Conservation (phyloP, 2,888 invertebrate genomes). For the Tachystola acroxantha region DNA sequence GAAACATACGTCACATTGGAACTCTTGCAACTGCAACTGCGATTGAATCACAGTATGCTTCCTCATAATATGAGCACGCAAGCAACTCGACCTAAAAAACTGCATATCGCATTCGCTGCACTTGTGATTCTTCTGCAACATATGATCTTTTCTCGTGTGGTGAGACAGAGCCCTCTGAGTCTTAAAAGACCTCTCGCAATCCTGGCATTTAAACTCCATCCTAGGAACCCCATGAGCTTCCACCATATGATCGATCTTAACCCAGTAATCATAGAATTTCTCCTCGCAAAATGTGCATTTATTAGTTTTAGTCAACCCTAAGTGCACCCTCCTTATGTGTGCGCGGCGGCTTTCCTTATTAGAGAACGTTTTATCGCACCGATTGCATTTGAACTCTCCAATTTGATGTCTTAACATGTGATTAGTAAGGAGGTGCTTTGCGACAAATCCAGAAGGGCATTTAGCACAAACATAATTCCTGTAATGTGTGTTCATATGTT, state of each 20-base stretch:
- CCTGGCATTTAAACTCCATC: slow-evolving; percentile 39
- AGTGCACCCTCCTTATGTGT: slow-evolving; percentile 22
- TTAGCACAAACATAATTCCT: slow-evolving; percentile 42
- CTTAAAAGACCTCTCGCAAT: slow-evolving; percentile 43
- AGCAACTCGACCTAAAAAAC: slow-evolving; percentile 33
- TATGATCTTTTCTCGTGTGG: slow-evolving; percentile 54
- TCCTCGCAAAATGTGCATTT: slow-evolving; percentile 40
- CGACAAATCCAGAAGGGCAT: slow-evolving; percentile 39
- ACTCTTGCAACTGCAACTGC: slow-evolving; percentile 37
- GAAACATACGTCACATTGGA: slow-evolving; percentile 45
- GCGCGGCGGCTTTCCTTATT: slow-evolving; percentile 20
- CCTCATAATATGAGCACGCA: slow-evolving; percentile 42
- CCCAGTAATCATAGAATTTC: slow-evolving; percentile 43
- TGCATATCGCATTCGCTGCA: slow-evolving; percentile 62
- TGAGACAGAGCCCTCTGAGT: slow-evolving; percentile 34
- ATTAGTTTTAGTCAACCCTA: slow-evolving; percentile 27
- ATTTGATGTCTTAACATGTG: slow-evolving; percentile 39
- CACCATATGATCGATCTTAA: slow-evolving; percentile 45
- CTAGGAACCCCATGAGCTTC: slow-evolving; percentile 39
- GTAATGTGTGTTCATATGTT: slow-evolving; percentile 55
- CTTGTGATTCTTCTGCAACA: slow-evolving; percentile 50
- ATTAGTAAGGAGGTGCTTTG: slow-evolving; percentile 26
- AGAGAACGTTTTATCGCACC: slow-evolving; percentile 41
- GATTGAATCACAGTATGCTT: too few relatives aligned
- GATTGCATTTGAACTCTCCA: slow-evolving; percentile 39